These are phyloP conservation scores for Lycaon pictus DNA, from an alignment of 2,113 vertebrate genomes.

Conservation along the genomic window DNA sequence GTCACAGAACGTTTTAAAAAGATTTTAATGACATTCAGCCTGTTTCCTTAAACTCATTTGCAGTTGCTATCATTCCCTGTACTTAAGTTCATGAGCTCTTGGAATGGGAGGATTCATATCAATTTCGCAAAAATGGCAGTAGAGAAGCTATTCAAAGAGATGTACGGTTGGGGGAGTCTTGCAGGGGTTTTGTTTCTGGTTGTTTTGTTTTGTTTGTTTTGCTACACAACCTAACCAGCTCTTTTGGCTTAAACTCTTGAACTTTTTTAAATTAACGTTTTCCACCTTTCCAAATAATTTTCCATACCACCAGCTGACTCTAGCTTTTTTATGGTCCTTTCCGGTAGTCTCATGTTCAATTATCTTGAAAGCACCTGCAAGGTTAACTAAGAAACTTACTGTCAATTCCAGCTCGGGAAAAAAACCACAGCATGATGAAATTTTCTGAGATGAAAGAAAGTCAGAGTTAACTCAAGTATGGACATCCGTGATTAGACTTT, in stretches of 20 bases:
- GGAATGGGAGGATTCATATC: conserved; percentile 51
- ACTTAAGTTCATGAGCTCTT: conserved; percentile 59
- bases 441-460: neutral
- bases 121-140: conserved; percentile 9
- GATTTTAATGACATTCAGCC: conserved; percentile 72
- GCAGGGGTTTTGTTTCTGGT: neutral
- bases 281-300: conserved; percentile 54
- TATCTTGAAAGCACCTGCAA: conserved; percentile 33
- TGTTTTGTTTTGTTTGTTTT: neutral
- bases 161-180: neutral
- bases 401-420: conserved; percentile 19
- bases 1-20: conserved; percentile 68
- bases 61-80: conserved; percentile 52
- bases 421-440: neutral
- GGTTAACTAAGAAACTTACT: neutral
- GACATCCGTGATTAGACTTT: neutral
- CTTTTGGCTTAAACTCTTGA: conserved; percentile 70
- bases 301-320: neutral
- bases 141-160: conserved; percentile 3
- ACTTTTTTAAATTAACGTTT: conserved; percentile 62
- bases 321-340: neutral
- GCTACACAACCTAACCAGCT: neutral
- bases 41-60: conserved; percentile 73
- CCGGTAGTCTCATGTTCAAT: neutral
- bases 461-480: neutral